Base-by-base conservation (phyloP, 1,140 invertebrate genomes). In the Meteorus sp. region DNA sequence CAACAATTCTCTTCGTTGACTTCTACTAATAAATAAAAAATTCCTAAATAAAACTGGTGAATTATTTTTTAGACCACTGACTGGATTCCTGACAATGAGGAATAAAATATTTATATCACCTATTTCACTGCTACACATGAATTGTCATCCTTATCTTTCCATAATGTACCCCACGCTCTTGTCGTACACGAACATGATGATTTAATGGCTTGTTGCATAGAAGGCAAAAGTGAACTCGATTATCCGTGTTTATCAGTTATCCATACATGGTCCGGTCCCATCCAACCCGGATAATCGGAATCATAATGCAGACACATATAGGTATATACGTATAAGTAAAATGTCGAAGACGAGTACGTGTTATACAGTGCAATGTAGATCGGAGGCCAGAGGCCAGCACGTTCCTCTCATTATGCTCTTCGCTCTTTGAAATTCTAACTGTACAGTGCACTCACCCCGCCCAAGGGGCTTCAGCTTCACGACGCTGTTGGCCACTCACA, bases 371-470 rank as follows among this genome's bases (percentile, higher is more conserved):
- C 55, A 63, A 58, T 63, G 58, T 55, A 63, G 61, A 59, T 65
- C 61, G 60, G 61, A 60, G 70, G 67, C 66, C 67, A 70, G 57
- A 62, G 68, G 71, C 65, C 68, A 72, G 67, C 71, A 72, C 70
- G 71, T 73, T 73, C 68, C 71, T 67, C 68, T 73, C 71, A 71
- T 71, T 73, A 71, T 69, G 65, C 67, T 62, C 60, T 31, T 64
- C 60, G 50, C 60, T 68, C 60, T 60, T 70, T 64, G 68, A 71
- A 73, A 69, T 69, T 61, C 71, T 73, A 73, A 73, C 71, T 73
- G 71, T 73, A 73, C 67, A 70, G 56, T 61, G 56, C 62, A 59
- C 55, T 70, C 65, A 69, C 66, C 69, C 68, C 71, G 68, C 71
- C 71, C 66, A 70, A 70, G 62, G 63, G 60, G 17, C 41, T 56